A percentile compares a stretch with the other conserved stretches of the same genome.
These are phyloP conservation scores for Pristionchus mayeri DNA, from an alignment of 2,888 invertebrate species.

Conservation along the genomic window DNA sequence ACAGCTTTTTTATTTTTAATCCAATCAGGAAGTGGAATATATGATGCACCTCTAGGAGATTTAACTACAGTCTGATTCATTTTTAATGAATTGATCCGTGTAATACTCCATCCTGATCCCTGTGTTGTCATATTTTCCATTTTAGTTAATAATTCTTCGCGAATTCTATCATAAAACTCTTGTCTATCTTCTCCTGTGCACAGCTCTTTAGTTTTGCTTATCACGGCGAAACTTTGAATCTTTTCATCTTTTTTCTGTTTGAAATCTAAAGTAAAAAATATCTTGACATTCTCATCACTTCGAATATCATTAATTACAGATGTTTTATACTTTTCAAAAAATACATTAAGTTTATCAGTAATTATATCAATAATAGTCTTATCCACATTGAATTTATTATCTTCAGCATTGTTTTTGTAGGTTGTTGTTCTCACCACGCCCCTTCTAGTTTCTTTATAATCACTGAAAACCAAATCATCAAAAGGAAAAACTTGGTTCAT, in stretches of 20 bases:
- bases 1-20: slow-evolving; percentile 55
- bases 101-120: slow-evolving; percentile 53
- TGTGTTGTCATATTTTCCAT: slow-evolving; percentile 52
- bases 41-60: slow-evolving; percentile 50
- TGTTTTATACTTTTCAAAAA: slow-evolving; percentile 54
- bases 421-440: slow-evolving; percentile 48
- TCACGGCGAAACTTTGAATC: slow-evolving; percentile 41
- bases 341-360: too few relatives aligned
- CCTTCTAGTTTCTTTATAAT: slow-evolving; percentile 53
- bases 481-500: slow-evolving; percentile 53
- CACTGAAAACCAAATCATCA: slow-evolving; percentile 55
- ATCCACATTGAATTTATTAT: too few relatives aligned
- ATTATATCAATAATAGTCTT: too few relatives aligned
- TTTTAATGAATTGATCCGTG: slow-evolving; percentile 46
- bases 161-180: slow-evolving; percentile 51
- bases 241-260: slow-evolving; percentile 51
- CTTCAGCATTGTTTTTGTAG: slow-evolving; percentile 50
- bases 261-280: slow-evolving; percentile 49
- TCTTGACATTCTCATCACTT: slow-evolving; percentile 53
- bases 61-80: slow-evolving; percentile 52
- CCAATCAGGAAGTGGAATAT: slow-evolving; percentile 51
- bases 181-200: slow-evolving; percentile 50
- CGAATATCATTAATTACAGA: slow-evolving; percentile 53
- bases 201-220: slow-evolving; percentile 48
- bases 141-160: slow-evolving; percentile 50